Conservation (phyloP, 2,888 invertebrate species). For the Noctua comes region DNA sequence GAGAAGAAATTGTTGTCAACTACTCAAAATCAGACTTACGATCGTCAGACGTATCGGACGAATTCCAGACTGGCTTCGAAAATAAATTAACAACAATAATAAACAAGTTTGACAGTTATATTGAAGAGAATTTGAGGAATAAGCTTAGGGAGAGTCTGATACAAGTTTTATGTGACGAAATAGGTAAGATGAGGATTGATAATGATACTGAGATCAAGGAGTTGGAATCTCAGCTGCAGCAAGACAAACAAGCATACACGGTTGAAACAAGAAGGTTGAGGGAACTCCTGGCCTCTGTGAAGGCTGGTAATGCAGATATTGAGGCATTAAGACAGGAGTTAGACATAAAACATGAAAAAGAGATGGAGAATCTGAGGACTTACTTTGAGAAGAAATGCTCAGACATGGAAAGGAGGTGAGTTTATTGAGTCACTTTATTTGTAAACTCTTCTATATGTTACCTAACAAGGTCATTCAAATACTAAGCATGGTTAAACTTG, state of each 20-base stretch:
- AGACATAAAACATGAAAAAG: constrained; percentile 92
- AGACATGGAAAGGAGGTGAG: constrained; percentile 94
- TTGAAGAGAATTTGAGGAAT: constrained; percentile 85
- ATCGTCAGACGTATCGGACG: constrained; percentile 81
- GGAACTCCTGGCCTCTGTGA: constrained; percentile 89
- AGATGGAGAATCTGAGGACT: constrained; percentile 94
- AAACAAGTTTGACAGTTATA: constrained; percentile 80
- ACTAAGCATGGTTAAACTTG: neutral
- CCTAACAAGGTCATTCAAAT: constrained; percentile 1
- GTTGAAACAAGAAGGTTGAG: constrained; percentile 89
- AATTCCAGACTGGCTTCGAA: constrained; percentile 84
- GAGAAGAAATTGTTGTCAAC: constrained; percentile 86
- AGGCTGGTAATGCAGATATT: constrained; percentile 90
- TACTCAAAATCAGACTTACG: constrained; percentile 85
- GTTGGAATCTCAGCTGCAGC: constrained; percentile 86
- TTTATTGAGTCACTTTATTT: neutral
- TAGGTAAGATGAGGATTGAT: constrained; percentile 86
- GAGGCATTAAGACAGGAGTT: constrained; percentile 90
- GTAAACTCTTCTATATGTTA: neutral
- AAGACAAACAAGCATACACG: constrained; percentile 90
- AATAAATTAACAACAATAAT: constrained; percentile 79
- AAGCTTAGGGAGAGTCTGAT: constrained; percentile 90
- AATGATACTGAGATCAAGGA: constrained; percentile 83
- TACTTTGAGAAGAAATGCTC: constrained; percentile 95
- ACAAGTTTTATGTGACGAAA: constrained; percentile 89